Evolutionary conservation across 1,140 invertebrate species (phyloP).

Genomic region (Calliphora vicina): DNA sequence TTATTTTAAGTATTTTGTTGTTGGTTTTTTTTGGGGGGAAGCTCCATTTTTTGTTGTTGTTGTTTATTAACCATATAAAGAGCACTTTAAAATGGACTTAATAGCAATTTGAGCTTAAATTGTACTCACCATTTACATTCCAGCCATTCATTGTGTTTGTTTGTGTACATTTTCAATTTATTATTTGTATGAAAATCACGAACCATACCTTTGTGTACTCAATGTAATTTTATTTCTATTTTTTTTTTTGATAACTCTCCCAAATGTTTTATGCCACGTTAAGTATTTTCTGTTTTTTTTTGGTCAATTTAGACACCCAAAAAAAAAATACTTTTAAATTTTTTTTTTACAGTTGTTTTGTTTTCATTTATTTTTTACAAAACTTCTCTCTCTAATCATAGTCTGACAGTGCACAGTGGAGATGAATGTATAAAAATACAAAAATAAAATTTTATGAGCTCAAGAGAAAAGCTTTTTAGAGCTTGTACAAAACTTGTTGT

Average conservation of each 20-base stretch:
- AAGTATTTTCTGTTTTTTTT: background rate
- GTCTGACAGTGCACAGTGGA: background rate
- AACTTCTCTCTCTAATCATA: background rate
- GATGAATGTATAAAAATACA: background rate
- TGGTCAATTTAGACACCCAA: background rate
- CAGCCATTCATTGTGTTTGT: background rate
- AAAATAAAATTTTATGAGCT: no score
- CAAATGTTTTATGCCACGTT: background rate
- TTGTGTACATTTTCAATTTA: background rate
- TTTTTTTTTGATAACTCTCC: background rate
- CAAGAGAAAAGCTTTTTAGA: no score
- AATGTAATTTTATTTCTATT: background rate
- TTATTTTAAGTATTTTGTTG: background rate
- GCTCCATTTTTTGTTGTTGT: background rate
- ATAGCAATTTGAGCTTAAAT: background rate
- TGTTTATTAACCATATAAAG: slow-evolving; percentile 7
- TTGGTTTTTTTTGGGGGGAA: background rate
- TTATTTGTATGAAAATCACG: slow-evolving; percentile 28
- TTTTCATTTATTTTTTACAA: no score
- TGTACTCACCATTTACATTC: background rate
- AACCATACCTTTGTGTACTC: slow-evolving; percentile 5
- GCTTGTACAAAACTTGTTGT: no score
- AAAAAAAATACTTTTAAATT: background rate
- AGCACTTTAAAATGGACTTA: background rate
- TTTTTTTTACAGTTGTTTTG: background rate